Evolutionary conservation across 2,113 vertebrate species (phyloP).

Genomic region (Butorides virescens): DNA sequence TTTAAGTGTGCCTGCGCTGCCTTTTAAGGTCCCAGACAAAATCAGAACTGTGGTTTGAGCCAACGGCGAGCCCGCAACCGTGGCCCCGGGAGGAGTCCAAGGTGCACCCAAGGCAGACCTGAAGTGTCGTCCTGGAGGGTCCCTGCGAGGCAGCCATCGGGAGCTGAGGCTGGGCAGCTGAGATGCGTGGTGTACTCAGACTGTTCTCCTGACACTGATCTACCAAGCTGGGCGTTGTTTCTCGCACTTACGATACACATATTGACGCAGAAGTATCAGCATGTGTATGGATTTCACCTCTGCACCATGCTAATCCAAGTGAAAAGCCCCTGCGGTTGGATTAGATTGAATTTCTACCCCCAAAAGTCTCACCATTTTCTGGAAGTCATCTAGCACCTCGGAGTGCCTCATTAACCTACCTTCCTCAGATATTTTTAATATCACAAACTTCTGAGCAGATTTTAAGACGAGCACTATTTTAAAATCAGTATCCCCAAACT

Average conservation of each 20-base stretch:
- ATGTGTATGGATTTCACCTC: not conserved
- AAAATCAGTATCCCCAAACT: not conserved
- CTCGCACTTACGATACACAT: not conserved
- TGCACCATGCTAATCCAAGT: accelerated
- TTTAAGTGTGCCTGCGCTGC: not conserved
- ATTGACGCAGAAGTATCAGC: not conserved
- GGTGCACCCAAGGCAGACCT: not conserved
- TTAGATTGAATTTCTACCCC: not conserved
- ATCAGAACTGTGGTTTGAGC: not conserved
- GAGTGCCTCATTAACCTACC: not conserved
- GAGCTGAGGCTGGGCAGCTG: not conserved
- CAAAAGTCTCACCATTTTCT: not conserved
- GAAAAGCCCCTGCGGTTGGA: not conserved
- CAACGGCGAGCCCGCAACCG: accelerated
- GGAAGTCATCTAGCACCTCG: not conserved
- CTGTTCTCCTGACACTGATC: not conserved
- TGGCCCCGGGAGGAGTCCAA: not conserved
- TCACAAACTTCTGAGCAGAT: not conserved
- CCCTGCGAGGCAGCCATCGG: accelerated
- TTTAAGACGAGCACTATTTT: not conserved
- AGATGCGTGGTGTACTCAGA: not conserved
- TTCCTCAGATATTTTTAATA: not conserved
- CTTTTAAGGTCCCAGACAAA: not conserved
- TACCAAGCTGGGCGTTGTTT: not conserved
- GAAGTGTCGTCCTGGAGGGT: not conserved